Percentiles rank a stretch among this genome's conserved stretches.
These are phyloP conservation scores for Scomber colias DNA, from an alignment of 2,113 vertebrate genomes.

Conservation along the genomic window DNA sequence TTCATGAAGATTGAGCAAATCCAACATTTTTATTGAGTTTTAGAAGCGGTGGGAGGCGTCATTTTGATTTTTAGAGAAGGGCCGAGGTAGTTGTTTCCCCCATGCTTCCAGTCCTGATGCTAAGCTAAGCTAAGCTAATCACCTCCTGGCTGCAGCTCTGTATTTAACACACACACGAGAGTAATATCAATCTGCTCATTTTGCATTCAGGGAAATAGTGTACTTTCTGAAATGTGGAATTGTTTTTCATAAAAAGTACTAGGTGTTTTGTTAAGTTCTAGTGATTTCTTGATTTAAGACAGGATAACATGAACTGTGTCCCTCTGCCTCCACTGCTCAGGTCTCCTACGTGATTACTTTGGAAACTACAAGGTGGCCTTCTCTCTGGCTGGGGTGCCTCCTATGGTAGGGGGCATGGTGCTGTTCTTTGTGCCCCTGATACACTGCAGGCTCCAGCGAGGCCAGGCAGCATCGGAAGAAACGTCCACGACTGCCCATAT, in stretches of 20 bases:
- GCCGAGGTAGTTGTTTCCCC: too few relatives aligned
- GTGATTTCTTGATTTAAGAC: neutral
- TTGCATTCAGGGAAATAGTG: too few relatives aligned
- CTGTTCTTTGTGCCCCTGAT: slow-evolving; percentile 93
- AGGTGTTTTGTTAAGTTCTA: too few relatives aligned
- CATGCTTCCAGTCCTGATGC: neutral
- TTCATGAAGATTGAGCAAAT: too few relatives aligned
- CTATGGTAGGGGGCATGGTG: slow-evolving; percentile 92
- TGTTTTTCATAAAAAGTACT: too few relatives aligned
- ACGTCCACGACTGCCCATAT: slow-evolving; percentile 89
- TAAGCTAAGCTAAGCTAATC: neutral
- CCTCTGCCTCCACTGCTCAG: slow-evolving; percentile 73
- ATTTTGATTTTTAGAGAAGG: too few relatives aligned
- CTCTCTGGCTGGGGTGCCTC: slow-evolving; percentile 95
- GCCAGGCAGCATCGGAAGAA: slow-evolving; percentile 84
- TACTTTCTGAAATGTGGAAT: too few relatives aligned
- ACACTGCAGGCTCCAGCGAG: slow-evolving; percentile 86
- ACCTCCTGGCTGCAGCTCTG: neutral
- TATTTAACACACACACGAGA: too few relatives aligned
- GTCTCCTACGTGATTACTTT: slow-evolving; percentile 90
- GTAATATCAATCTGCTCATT: too few relatives aligned
- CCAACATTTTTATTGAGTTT: too few relatives aligned
- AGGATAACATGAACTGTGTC: neutral
- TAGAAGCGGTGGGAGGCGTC: too few relatives aligned
- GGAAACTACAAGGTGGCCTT: slow-evolving; percentile 92